Percentiles rank a stretch among this genome's conserved stretches.
phyloP scores from a whole-genome alignment of 2,113 vertebrate species.

The Anthoscopus minutus region DNA sequence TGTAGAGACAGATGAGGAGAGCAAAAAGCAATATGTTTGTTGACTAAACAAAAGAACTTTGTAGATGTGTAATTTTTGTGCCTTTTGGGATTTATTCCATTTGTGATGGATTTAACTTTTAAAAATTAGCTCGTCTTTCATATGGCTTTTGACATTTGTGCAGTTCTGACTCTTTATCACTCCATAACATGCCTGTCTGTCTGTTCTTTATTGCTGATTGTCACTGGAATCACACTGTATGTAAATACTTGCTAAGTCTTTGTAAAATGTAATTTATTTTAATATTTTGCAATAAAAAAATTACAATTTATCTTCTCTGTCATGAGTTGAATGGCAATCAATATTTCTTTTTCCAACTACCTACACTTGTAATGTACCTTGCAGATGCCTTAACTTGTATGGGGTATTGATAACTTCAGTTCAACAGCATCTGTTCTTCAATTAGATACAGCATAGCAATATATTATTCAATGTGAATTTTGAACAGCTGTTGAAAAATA shows the following conservation, averaged over 20 bases:
- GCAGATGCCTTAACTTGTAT: background rate
- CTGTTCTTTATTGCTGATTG: conserved; percentile 44
- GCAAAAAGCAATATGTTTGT: conserved; percentile 45
- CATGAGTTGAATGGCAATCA: background rate
- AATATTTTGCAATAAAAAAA: conserved; percentile 77
- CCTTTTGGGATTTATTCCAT: background rate
- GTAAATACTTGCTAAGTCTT: conserved; percentile 64
- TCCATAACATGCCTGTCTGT: conserved; percentile 34
- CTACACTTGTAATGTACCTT: background rate
- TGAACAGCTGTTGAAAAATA: background rate
- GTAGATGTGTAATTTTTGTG: conserved; percentile 21
- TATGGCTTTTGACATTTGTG: conserved; percentile 26
- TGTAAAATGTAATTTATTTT: conserved; percentile 81
- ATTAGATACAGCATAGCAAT: background rate
- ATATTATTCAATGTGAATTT: background rate
- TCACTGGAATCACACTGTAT: conserved; percentile 70
- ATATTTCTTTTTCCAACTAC: background rate
- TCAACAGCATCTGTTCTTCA: background rate
- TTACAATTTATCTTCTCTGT: conserved; percentile 7
- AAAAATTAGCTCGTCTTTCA: background rate
- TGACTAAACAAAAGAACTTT: background rate
- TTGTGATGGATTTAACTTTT: conserved; percentile 25
- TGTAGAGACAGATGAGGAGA: background rate
- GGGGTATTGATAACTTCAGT: background rate
- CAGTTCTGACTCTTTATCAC: conserved; percentile 11